Evolutionary conservation across 2,888 invertebrate species (phyloP).

Genomic region (Heliconius hortense): DNA sequence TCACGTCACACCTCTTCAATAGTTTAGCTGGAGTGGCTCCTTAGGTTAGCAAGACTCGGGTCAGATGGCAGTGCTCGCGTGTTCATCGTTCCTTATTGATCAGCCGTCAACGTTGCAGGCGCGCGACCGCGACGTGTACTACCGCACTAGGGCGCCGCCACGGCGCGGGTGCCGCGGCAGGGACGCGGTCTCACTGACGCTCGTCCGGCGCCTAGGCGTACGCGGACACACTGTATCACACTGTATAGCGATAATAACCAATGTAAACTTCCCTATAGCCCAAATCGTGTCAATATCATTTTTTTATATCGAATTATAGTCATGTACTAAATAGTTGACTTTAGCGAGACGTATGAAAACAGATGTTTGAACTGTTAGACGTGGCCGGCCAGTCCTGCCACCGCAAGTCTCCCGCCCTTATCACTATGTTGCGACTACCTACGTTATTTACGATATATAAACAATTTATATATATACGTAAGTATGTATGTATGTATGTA

Average conservation of each 20-base stretch:
- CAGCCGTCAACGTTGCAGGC: slow-evolving; percentile 43
- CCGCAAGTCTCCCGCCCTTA: slow-evolving; percentile 60
- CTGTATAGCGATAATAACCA: slow-evolving; percentile 67
- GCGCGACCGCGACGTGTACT: slow-evolving; percentile 43
- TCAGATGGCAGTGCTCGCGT: slow-evolving; percentile 51
- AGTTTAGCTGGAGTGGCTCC: background rate
- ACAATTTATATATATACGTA: slow-evolving; percentile 59
- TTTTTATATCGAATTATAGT: slow-evolving; percentile 39
- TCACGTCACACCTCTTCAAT: slow-evolving; percentile 49
- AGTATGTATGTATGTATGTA: slow-evolving; percentile 29
- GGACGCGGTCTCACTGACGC: slow-evolving; percentile 54
- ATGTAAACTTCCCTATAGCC: slow-evolving; percentile 64
- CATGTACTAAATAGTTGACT: slow-evolving; percentile 53
- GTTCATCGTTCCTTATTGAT: slow-evolving; percentile 65
- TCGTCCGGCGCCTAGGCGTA: slow-evolving; percentile 49
- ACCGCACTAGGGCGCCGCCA: slow-evolving; percentile 49
- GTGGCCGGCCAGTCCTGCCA: slow-evolving; percentile 44
- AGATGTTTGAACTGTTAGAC: slow-evolving; percentile 47
- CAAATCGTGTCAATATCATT: slow-evolving; percentile 56
- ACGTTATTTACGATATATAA: slow-evolving; percentile 66
- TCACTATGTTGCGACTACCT: slow-evolving; percentile 58
- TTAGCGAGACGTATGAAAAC: slow-evolving; percentile 55
- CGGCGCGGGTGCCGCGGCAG: slow-evolving; percentile 48
- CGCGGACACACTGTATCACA: slow-evolving; percentile 64
- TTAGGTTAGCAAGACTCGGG: slow-evolving; percentile 41